Base-by-base conservation (phyloP, 2,113 vertebrate species). In the Hippolais icterina region DNA sequence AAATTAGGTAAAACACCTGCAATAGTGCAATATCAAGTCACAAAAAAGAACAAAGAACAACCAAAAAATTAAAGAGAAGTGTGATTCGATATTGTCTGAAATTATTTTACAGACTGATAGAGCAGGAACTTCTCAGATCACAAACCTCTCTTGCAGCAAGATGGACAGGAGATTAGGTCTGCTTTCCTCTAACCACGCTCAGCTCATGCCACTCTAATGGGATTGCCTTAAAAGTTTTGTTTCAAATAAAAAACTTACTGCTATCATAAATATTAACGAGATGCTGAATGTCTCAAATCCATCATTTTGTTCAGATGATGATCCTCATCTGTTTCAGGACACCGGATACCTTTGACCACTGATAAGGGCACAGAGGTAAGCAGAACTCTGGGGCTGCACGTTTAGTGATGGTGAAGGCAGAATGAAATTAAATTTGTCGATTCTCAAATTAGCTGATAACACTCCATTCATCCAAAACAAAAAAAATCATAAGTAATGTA, bases 221-320 rank as follows among this genome's bases (percentile, higher is more conserved):
- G 63, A 85, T 86, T 88, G 53, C 46, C 46, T 33, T 69, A 54
- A 59, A 93, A 93, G 71, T 90, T 88, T 90, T 76, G 78, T 90
- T 95, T 87, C 64, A 94, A 94, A 69, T 69, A 69, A 96, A 94
- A 88, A 91, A 68, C 65, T 80, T 64, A 89, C 28, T 65, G 39
- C 54, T 77, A 54, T 54, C 64, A 87, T 87, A 71, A 93, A 93
- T 94, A 93, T 70, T 95, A 94, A 93, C 41, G 44, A 93, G 76
- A 44, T 39, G 70, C 24, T 74, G 50, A 81, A 86, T 75, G 83
- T 77, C 52, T 65, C 44, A 81, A 92, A 89, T 77, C 49, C 81
- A 82, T 47, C 14, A 37, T 72, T 96, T 95, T 65, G 65, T 69
- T 85, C 60, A 83, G 49, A 74, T 37, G 72, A 89, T 54, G 81